These are phyloP conservation scores for Benthosema pterotum DNA, from an alignment of 2,797 vertebrate genomes.

Conservation along the genomic window DNA sequence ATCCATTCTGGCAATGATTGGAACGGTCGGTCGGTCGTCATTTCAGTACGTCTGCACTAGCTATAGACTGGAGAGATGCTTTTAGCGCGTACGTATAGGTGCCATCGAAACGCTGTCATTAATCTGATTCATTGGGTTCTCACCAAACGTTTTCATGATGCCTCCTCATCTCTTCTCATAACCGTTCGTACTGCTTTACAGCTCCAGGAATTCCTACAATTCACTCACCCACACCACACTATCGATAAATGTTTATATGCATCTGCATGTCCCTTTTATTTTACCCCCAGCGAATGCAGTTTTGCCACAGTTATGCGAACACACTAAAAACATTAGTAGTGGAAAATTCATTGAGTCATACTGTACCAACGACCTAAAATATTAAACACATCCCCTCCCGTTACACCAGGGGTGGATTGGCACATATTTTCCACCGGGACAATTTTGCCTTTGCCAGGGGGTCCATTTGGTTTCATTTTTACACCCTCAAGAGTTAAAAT, in stretches of 20 bases:
- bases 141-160: conserved; percentile 52
- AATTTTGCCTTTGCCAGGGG: too few relatives aligned
- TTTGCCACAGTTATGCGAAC: conserved; percentile 25
- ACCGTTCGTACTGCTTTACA: conserved; percentile 16
- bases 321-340: background rate
- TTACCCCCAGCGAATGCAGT: conserved; percentile 2
- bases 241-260: background rate
- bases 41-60: conserved; percentile 61
- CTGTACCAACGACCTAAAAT: conserved; percentile 9
- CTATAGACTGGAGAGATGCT: conserved; percentile 70
- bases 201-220: background rate
- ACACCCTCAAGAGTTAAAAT: too few relatives aligned
- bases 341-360: conserved; percentile 7
- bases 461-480: too few relatives aligned
- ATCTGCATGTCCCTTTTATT: conserved; percentile 4
- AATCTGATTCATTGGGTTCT: conserved; percentile 47
- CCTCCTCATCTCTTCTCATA: conserved; percentile 35
- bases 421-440: too few relatives aligned
- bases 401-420: too few relatives aligned
- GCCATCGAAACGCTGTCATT: conserved; percentile 58
- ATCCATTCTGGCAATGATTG: conserved; percentile 67
- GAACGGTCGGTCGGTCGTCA: conserved; percentile 59
- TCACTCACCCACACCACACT: too few relatives aligned
- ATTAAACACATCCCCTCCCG: too few relatives aligned
- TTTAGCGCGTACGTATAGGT: conserved; percentile 72